Evolutionary conservation across 2,113 vertebrate genomes (phyloP).

Genomic region (Dromas ardeola): DNA sequence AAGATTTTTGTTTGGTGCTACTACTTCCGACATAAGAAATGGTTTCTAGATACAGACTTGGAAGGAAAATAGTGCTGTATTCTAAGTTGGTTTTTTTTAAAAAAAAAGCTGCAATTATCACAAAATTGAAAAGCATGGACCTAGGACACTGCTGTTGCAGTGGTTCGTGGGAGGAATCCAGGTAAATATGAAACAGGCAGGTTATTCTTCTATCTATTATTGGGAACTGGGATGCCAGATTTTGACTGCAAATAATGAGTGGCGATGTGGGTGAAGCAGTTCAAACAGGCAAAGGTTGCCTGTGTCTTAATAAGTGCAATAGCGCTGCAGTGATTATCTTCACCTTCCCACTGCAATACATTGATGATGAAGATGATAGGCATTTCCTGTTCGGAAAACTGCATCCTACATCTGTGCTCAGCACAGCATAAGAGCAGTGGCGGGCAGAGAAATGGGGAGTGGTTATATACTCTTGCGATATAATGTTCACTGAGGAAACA

Average conservation of each 20-base stretch:
- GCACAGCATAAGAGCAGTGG: background rate
- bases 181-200: background rate
- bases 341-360: background rate
- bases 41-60: background rate
- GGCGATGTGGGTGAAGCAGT: background rate
- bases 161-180: background rate
- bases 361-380: background rate
- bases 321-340: background rate
- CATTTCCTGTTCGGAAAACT: background rate
- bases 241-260: background rate
- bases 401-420: background rate
- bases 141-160: background rate
- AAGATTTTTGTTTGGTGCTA: background rate
- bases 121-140: background rate
- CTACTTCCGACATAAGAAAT: background rate
- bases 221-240: background rate
- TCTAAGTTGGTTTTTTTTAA: background rate
- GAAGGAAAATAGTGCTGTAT: background rate
- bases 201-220: background rate
- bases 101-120: background rate
- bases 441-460: background rate
- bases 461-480: background rate
- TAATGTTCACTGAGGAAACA: background rate
- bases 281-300: background rate
- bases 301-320: background rate